Conservation (phyloP, 2,888 invertebrate genomes). For the Sarcophaga subvicina region DNA sequence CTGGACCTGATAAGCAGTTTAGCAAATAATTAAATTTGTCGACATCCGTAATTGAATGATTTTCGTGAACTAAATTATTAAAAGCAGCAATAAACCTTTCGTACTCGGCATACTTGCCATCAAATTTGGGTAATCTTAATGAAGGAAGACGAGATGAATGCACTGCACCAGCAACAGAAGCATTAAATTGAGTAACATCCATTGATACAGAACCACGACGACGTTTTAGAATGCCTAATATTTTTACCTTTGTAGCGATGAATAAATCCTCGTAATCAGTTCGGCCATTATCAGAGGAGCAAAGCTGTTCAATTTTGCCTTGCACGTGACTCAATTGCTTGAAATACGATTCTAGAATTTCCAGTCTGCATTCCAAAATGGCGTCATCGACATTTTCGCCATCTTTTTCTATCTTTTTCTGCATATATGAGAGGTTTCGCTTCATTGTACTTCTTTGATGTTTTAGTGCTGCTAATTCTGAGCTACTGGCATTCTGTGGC, state of each 20-base stretch:
- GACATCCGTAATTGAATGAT: constrained; percentile 1
- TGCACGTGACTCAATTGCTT: constrained; percentile 53
- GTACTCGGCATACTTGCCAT: constrained; percentile 45
- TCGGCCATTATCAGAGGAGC: constrained; percentile 20
- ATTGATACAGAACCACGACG: constrained; percentile 2
- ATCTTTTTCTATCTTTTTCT: constrained; percentile 45
- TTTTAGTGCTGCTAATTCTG: not conserved
- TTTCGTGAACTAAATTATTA: constrained; percentile 33
- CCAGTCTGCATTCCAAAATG: constrained; percentile 26
- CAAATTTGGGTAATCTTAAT: constrained; percentile 28
- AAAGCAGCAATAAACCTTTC: constrained; percentile 33
- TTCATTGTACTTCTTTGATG: not conserved
- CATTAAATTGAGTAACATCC: constrained; percentile 13
- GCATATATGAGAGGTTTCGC: constrained; percentile 12
- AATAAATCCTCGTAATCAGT: constrained; percentile 39
- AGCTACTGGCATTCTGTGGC: not conserved
- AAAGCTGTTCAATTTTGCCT: constrained; percentile 51
- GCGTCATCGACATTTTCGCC: not conserved
- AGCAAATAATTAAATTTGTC: constrained; percentile 47
- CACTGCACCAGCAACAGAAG: not conserved
- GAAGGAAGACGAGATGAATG: constrained; percentile 12
- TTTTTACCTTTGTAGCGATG: constrained; percentile 19
- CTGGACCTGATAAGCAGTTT: constrained; percentile 31
- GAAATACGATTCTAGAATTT: constrained; percentile 57
- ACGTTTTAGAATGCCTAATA: constrained; percentile 12